Percentiles rank a stretch among this genome's conserved stretches.
phyloP scores from a whole-genome alignment of 2,113 vertebrate species.

The Entomyzon cyanotis region DNA sequence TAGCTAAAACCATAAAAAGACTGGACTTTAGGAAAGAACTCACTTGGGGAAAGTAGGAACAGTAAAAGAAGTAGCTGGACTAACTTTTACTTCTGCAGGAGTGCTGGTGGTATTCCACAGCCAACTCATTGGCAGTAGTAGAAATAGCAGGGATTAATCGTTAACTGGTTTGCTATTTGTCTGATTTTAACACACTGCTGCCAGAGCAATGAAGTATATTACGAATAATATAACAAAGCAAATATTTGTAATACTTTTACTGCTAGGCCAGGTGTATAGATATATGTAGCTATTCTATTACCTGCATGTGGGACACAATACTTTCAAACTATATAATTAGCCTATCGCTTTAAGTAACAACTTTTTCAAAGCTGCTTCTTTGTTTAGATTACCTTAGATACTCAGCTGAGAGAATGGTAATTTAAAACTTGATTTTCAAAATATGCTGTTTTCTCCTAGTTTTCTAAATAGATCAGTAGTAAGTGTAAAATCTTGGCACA shows the following conservation, averaged over 20 bases:
- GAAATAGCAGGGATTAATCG: not conserved
- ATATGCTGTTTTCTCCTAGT: not conserved
- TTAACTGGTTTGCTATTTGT: conserved; percentile 34
- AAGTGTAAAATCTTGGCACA: not conserved
- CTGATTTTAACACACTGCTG: conserved; percentile 24
- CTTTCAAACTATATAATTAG: not conserved
- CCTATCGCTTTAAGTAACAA: not conserved
- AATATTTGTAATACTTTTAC: conserved; percentile 29
- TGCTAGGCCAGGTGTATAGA: not conserved
- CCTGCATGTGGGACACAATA: not conserved
- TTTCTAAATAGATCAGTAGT: not conserved
- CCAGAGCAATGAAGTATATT: not conserved
- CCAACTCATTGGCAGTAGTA: not conserved
- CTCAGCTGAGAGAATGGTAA: not conserved
- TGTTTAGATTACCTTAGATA: not conserved
- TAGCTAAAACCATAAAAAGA: not conserved
- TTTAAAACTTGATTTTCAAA: conserved; percentile 16
- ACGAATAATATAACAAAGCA: not conserved
- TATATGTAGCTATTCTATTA: not conserved
- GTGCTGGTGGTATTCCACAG: not conserved
- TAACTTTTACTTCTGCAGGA: not conserved
- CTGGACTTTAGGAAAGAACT: not conserved
- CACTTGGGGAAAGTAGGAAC: not conserved
- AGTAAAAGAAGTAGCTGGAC: not conserved
- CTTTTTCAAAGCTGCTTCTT: not conserved